A percentile compares a stretch with the other conserved stretches of the same genome.
phyloP scores from a whole-genome alignment of 2,113 vertebrate species.

The Urocolius indicus region DNA sequence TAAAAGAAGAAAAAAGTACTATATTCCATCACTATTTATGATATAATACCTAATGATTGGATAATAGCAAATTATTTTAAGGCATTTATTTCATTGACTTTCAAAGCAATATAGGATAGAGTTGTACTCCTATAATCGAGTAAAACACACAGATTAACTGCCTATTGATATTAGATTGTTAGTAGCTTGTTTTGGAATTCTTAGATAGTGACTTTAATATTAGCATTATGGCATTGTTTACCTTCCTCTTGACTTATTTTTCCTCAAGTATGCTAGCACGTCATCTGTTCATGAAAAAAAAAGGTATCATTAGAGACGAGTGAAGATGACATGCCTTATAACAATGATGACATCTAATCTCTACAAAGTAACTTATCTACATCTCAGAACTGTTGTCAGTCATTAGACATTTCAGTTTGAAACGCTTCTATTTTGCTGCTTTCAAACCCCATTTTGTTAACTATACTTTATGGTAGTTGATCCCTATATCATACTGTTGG shows the following conservation, averaged over 20 bases:
- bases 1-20: neutral
- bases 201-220: neutral
- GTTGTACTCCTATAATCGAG: neutral
- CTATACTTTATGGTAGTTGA: neutral
- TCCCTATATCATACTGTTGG: neutral
- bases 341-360: neutral
- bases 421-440: neutral
- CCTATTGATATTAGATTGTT: neutral
- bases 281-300: neutral
- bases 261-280: neutral
- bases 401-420: neutral
- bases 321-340: neutral
- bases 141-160: neutral
- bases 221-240: neutral
- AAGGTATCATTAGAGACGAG: neutral
- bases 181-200: neutral
- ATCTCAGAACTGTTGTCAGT: neutral
- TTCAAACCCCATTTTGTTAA: conserved; percentile 15
- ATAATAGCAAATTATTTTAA: neutral
- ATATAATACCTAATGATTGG: neutral
- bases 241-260: neutral
- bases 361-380: neutral
- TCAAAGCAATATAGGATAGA: neutral
- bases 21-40: neutral
- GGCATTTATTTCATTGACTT: neutral